Percentiles rank a stretch among this genome's conserved stretches.
phyloP scores from a whole-genome alignment of 2,113 vertebrate genomes.

The Ciconia stormi region DNA sequence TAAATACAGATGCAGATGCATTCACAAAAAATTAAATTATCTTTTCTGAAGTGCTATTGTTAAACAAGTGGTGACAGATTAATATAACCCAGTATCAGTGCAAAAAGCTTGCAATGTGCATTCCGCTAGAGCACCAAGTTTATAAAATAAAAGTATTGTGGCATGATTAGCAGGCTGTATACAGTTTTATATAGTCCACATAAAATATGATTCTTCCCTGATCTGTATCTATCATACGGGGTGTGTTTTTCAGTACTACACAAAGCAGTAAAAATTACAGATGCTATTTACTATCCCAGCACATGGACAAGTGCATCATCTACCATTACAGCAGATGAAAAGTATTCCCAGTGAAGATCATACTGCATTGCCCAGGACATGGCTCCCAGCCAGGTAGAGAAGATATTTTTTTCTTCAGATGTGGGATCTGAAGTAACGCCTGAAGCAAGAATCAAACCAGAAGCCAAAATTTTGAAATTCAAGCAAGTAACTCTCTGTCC shows the following conservation, averaged over 20 bases:
- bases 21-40: not conserved
- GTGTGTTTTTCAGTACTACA: not conserved
- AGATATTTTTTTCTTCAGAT: not conserved
- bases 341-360: not conserved
- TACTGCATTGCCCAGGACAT: not conserved
- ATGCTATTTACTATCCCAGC: not conserved
- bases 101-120: not conserved
- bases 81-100: not conserved
- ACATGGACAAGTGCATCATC: not conserved
- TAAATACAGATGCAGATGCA: not conserved
- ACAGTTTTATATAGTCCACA: not conserved
- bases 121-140: not conserved
- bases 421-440: not conserved
- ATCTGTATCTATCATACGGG: not conserved
- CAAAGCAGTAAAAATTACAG: not conserved
- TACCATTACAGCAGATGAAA: not conserved
- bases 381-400: not conserved
- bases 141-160: not conserved
- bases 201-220: not conserved
- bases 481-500: constrained; percentile 20
- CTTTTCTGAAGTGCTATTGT: not conserved
- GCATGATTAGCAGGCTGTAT: not conserved
- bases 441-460: constrained; percentile 20
- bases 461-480: constrained; percentile 13
- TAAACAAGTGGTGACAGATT: not conserved